These are phyloP conservation scores for Bubalus kerabau DNA, from an alignment of 2,113 vertebrate genomes.

Conservation along the genomic window DNA sequence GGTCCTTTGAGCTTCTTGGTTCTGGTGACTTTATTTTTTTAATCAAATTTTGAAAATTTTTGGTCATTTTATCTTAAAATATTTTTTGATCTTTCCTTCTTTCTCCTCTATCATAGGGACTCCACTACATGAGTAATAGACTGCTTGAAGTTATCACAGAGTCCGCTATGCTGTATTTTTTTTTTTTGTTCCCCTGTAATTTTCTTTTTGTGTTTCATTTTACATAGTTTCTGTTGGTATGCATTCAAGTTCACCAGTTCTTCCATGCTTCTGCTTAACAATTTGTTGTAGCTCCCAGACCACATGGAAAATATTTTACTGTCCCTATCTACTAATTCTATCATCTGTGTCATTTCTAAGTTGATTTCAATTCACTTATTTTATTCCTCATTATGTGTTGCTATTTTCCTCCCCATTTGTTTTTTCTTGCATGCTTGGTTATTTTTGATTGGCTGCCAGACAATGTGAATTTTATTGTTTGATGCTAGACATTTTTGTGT, in stretches of 20 bases:
- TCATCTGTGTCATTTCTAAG: background rate
- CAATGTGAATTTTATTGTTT: background rate
- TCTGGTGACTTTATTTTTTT: background rate
- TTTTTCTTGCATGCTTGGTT: background rate
- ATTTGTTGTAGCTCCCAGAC: background rate
- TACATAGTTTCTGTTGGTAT: background rate
- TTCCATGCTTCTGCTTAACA: background rate
- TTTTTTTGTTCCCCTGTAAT: background rate
- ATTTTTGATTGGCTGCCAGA: background rate
- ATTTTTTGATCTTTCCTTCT: background rate
- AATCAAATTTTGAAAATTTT: background rate
- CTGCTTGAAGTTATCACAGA: background rate
- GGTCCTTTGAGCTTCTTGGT: background rate
- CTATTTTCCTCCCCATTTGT: background rate
- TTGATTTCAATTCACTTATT: background rate
- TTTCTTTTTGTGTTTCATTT: slow-evolving; percentile 1
- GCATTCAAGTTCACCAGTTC: background rate
- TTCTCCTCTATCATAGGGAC: background rate
- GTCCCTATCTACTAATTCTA: background rate
- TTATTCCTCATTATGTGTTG: background rate
- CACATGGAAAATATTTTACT: background rate
- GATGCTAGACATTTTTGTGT: background rate
- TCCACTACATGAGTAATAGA: background rate
- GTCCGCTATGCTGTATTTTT: background rate
- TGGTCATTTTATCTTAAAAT: background rate